Conservation (phyloP, 2,888 invertebrate species). For the Idaea aversata region DNA sequence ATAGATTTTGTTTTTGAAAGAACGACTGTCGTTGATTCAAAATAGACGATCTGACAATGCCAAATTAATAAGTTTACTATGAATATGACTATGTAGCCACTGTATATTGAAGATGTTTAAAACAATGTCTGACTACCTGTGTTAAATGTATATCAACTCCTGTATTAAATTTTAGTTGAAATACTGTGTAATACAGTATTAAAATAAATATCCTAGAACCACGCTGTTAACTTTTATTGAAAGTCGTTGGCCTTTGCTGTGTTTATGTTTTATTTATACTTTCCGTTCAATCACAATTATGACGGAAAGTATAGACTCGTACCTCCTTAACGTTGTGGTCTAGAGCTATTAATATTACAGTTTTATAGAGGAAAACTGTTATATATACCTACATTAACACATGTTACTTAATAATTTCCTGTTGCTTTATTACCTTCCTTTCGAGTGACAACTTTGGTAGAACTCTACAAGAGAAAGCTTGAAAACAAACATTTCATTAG, state of each 20-base stretch:
- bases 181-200: too few relatives aligned
- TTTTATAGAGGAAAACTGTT: not conserved
- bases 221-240: not conserved
- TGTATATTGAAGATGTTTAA: too few relatives aligned
- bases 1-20: not conserved
- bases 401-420: not conserved
- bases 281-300: not conserved
- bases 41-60: not conserved
- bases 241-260: not conserved
- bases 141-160: too few relatives aligned
- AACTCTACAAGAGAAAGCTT: not conserved
- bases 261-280: not conserved
- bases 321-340: not conserved
- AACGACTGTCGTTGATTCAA: not conserved
- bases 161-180: too few relatives aligned
- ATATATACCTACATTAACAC: not conserved
- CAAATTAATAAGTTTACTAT: not conserved
- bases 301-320: not conserved
- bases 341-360: not conserved
- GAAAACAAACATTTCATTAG: too few relatives aligned
- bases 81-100: not conserved
- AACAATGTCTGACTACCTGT: too few relatives aligned
- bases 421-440: not conserved
- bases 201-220: not conserved
- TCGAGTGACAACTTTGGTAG: not conserved